phyloP scores from a whole-genome alignment of 1,140 invertebrate species.

The Bacillus rossius region DNA sequence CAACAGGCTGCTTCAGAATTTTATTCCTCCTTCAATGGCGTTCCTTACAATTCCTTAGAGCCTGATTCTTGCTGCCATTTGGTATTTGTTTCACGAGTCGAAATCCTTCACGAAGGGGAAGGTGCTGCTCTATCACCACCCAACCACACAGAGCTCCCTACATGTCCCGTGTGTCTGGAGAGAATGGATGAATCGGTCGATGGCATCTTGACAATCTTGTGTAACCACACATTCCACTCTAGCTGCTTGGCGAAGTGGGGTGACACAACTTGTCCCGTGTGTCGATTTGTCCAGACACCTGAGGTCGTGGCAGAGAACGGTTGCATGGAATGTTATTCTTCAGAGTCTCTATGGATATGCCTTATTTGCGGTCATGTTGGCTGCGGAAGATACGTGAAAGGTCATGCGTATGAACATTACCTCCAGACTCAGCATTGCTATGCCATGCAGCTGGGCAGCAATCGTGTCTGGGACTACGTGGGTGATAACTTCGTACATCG shows the following conservation, averaged over 20 bases:
- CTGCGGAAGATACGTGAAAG: slow-evolving; percentile 78
- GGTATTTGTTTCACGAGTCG: slow-evolving; percentile 92
- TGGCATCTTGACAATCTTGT: slow-evolving; percentile 94
- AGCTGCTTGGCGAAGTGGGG: slow-evolving; percentile 94
- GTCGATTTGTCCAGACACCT: slow-evolving; percentile 87
- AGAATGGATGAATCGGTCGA: slow-evolving; percentile 98
- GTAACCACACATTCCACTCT: slow-evolving; percentile 97
- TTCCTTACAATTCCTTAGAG: slow-evolving; percentile 89
- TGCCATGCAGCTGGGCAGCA: slow-evolving; percentile 91
- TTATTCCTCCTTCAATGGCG: slow-evolving; percentile 89
- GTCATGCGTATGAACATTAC: slow-evolving; percentile 82
- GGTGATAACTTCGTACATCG: slow-evolving; percentile 97
- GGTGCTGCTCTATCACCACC: slow-evolving; percentile 57
- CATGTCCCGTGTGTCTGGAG: slow-evolving; percentile 95
- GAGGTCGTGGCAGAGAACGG: slow-evolving; percentile 77
- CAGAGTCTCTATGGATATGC: slow-evolving; percentile 95
- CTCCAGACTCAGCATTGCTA: slow-evolving; percentile 94
- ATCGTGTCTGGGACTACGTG: slow-evolving; percentile 97
- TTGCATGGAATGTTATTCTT: slow-evolving; percentile 74
- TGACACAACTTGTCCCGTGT: slow-evolving; percentile 76
- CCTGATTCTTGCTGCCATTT: slow-evolving; percentile 84
- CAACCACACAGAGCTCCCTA: slow-evolving; percentile 93
- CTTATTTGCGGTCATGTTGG: slow-evolving; percentile 98
- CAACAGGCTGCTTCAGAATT: slow-evolving; percentile 84
- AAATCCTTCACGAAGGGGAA: slow-evolving; percentile 61